Evolutionary conservation across 2,113 vertebrate species (phyloP).

Genomic region (Naja naja): DNA sequence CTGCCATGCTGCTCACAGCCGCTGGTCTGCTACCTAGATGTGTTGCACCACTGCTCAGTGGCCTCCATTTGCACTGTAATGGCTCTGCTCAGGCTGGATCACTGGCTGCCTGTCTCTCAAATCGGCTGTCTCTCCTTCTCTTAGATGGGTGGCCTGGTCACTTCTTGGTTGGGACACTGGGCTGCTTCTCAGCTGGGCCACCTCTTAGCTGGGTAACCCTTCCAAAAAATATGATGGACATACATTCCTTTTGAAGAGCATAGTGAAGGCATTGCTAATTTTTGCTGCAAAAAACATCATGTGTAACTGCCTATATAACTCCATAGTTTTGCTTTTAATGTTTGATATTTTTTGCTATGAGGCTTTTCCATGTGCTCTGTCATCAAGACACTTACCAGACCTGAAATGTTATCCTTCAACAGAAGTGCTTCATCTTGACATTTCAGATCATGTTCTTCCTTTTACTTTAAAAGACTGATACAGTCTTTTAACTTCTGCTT

Average conservation of each 20-base stretch:
- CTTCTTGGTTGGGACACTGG: too few species aligned
- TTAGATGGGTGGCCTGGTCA: too few species aligned
- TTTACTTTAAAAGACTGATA: neutral
- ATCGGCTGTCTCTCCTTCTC: too few species aligned
- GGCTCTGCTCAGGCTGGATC: too few species aligned
- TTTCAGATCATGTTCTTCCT: neutral
- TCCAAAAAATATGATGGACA: neutral
- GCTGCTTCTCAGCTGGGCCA: too few species aligned
- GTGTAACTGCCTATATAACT: neutral
- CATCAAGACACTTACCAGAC: neutral
- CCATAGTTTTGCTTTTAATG: neutral
- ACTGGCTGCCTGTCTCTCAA: too few species aligned
- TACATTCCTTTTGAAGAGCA: neutral
- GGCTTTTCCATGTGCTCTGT: neutral
- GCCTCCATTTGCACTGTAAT: too few species aligned
- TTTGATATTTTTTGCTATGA: neutral
- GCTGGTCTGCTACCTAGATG: too few species aligned
- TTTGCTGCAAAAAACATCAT: neutral
- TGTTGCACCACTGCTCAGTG: too few species aligned
- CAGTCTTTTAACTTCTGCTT: neutral
- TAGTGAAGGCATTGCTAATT: neutral
- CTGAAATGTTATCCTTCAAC: neutral
- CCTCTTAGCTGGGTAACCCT: too few species aligned
- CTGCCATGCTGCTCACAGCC: too few species aligned
- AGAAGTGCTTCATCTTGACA: neutral